phyloP scores from a whole-genome alignment of 2,888 invertebrate genomes.

The Sphaerophoria rueppellii region DNA sequence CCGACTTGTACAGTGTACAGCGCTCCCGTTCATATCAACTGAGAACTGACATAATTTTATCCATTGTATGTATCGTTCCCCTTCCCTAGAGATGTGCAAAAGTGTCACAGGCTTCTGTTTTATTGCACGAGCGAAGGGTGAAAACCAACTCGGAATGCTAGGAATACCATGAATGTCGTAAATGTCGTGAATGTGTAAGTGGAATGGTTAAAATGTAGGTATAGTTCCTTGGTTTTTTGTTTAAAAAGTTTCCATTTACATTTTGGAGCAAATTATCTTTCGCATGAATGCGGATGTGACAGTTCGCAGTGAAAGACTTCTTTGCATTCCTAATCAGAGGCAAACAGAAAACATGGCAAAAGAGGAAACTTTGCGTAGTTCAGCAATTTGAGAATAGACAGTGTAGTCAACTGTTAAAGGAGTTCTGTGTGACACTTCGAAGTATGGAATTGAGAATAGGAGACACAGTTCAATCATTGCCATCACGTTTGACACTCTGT shows the following conservation, averaged over 20 bases:
- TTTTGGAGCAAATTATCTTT: slow-evolving; percentile 51
- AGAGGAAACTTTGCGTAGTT: not conserved
- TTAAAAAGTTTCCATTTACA: slow-evolving; percentile 48
- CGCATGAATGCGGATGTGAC: slow-evolving; percentile 58
- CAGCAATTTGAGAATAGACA: not conserved
- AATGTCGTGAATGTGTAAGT: not conserved
- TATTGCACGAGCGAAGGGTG: slow-evolving; percentile 3
- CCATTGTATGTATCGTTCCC: too few relatives aligned
- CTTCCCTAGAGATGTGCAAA: not conserved
- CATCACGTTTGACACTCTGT: slow-evolving; percentile 27
- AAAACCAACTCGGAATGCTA: too few relatives aligned
- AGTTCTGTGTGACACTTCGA: too few relatives aligned
- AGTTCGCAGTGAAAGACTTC: slow-evolving; percentile 14
- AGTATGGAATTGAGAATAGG: not conserved
- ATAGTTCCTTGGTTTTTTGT: slow-evolving; percentile 15
- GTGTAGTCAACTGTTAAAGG: too few relatives aligned
- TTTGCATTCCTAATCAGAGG: slow-evolving; percentile 51
- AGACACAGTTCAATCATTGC: slow-evolving; percentile 21
- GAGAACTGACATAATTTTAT: too few relatives aligned
- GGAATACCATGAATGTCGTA: not conserved
- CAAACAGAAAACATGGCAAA: not conserved
- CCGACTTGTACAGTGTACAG: slow-evolving; percentile 12
- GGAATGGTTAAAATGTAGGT: not conserved
- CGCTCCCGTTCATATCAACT: not conserved
- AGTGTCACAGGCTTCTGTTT: slow-evolving; percentile 29